Percentiles rank a stretch among this genome's conserved stretches.
phyloP scores from a whole-genome alignment of 2,797 vertebrate genomes.

The Echeneis naucrates region DNA sequence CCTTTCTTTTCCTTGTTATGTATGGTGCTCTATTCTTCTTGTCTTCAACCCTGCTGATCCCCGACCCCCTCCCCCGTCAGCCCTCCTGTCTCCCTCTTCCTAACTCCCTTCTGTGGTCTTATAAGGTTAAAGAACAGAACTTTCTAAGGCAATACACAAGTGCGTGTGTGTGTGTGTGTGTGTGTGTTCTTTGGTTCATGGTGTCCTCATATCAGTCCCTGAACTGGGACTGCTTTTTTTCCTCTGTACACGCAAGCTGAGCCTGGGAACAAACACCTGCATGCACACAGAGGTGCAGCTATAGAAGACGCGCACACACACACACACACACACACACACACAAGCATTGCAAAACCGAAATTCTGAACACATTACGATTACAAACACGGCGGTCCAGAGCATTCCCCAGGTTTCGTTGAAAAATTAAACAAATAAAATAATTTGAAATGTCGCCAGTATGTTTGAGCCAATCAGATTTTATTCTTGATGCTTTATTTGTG shows the following conservation, averaged over 20 bases:
- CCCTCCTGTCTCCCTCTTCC: background rate
- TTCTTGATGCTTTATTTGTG: background rate
- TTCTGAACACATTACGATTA: background rate
- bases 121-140: slow-evolving; percentile 72
- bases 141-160: slow-evolving; percentile 30
- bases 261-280: slow-evolving; percentile 60
- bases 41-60: slow-evolving; percentile 44
- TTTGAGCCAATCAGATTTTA: too few relatives aligned
- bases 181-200: slow-evolving; percentile 69
- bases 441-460: background rate
- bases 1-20: slow-evolving; percentile 43
- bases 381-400: background rate
- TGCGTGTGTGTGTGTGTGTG: slow-evolving; percentile 22
- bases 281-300: slow-evolving; percentile 17
- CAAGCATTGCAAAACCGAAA: background rate
- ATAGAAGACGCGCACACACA: slow-evolving; percentile 14
- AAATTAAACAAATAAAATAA: slow-evolving; percentile 1
- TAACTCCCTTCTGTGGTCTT: slow-evolving; percentile 57
- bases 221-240: slow-evolving; percentile 63
- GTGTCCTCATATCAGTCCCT: slow-evolving; percentile 65
- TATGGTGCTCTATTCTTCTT: slow-evolving; percentile 51
- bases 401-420: background rate
- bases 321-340: background rate
- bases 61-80: background rate
- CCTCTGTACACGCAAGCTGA: slow-evolving; percentile 49